Evolutionary conservation across 2,113 vertebrate genomes (phyloP).

Genomic region (Bagarius yarrelli): DNA sequence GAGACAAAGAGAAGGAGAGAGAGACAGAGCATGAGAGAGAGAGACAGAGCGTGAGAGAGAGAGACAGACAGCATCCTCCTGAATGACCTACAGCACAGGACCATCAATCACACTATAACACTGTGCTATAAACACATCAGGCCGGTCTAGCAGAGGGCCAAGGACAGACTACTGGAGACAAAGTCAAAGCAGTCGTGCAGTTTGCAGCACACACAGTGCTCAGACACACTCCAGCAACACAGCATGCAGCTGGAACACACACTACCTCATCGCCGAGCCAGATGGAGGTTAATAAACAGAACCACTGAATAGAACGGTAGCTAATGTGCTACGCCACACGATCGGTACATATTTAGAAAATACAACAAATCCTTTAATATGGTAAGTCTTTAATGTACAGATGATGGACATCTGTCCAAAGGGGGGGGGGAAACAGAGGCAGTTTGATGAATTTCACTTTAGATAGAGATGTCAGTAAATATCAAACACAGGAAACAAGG

Average conservation of each 20-base stretch:
- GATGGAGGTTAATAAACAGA: slow-evolving; percentile 31
- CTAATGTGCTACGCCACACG: slow-evolving; percentile 2
- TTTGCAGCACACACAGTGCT: slow-evolving; percentile 15
- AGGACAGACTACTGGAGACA: slow-evolving; percentile 44
- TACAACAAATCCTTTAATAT: background rate
- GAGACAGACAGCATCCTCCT: background rate
- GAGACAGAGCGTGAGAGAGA: background rate
- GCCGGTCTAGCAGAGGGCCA: slow-evolving; percentile 41
- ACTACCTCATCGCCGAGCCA: slow-evolving; percentile 11
- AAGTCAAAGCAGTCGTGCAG: slow-evolving; percentile 29
- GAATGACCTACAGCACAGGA: slow-evolving; percentile 36
- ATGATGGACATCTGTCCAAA: too few relatives aligned
- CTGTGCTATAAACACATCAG: slow-evolving; percentile 45
- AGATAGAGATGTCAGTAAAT: background rate
- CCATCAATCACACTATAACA: slow-evolving; percentile 48
- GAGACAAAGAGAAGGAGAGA: background rate
- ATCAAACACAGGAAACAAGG: background rate
- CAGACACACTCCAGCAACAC: slow-evolving; percentile 17
- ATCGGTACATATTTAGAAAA: background rate
- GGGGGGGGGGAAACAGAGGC: too few relatives aligned
- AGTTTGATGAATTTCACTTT: background rate
- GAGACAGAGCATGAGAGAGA: background rate
- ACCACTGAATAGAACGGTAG: slow-evolving; percentile 21
- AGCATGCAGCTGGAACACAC: slow-evolving; percentile 27
- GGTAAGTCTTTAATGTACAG: background rate